These are phyloP conservation scores for Catocala fraxini DNA, from an alignment of 2,888 invertebrate species.

Conservation along the genomic window DNA sequence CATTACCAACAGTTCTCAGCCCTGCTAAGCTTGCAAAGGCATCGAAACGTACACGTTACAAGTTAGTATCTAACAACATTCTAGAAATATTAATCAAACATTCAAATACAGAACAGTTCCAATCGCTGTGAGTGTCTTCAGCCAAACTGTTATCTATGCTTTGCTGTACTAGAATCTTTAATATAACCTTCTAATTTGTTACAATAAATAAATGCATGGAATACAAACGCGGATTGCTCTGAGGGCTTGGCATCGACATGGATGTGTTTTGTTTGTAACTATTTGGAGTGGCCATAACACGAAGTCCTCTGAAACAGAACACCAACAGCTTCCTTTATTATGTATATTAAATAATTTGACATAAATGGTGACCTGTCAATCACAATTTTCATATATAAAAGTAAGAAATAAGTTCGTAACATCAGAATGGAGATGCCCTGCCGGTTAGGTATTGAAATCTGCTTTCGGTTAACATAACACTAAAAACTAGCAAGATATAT, in stretches of 20 bases:
- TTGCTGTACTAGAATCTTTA: slow-evolving; percentile 24
- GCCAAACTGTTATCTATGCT: slow-evolving; percentile 54
- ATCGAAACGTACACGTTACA: slow-evolving; percentile 64
- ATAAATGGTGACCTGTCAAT: not conserved
- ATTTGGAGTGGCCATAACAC: slow-evolving; percentile 92
- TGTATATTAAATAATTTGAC: not conserved
- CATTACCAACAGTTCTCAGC: slow-evolving; percentile 74
- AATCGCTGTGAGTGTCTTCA: slow-evolving; percentile 52
- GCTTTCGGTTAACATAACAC: not conserved
- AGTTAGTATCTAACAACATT: slow-evolving; percentile 82
- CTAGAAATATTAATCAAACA: slow-evolving; percentile 58
- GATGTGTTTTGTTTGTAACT: slow-evolving; percentile 94
- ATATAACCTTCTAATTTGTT: slow-evolving; percentile 23
- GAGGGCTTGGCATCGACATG: slow-evolving; percentile 91
- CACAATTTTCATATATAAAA: not conserved
- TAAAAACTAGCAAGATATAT: not conserved
- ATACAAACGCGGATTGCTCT: slow-evolving; percentile 91
- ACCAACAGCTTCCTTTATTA: not conserved
- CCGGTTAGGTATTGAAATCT: not conserved
- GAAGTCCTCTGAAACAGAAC: slow-evolving; percentile 43
- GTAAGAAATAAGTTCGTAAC: not conserved
- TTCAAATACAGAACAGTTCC: slow-evolving; percentile 48
- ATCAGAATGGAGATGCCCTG: not conserved
- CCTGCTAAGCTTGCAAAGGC: slow-evolving; percentile 78
- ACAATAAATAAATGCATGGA: slow-evolving; percentile 50